A percentile compares a stretch with the other conserved stretches of the same genome.
phyloP scores from a whole-genome alignment of 2,888 invertebrate species.

The Noctua fimbriata region DNA sequence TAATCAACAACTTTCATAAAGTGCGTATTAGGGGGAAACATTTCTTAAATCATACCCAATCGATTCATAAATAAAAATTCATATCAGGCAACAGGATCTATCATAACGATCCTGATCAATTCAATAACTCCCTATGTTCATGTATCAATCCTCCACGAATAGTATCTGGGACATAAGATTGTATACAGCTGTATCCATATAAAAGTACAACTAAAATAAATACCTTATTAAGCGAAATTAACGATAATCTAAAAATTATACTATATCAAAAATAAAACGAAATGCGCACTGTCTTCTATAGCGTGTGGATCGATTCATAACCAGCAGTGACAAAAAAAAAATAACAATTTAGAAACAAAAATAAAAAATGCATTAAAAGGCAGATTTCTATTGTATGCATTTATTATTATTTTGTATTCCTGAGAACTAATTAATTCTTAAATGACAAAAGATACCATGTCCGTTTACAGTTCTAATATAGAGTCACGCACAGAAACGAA shows the following conservation, averaged over 20 bases:
- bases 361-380: slow-evolving; percentile 87
- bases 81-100: slow-evolving; percentile 71
- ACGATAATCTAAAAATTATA: slow-evolving; percentile 85
- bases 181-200: slow-evolving; percentile 90
- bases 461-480: slow-evolving; percentile 67
- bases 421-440: slow-evolving; percentile 74
- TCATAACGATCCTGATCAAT: slow-evolving; percentile 65
- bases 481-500: slow-evolving; percentile 69
- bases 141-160: slow-evolving; percentile 70
- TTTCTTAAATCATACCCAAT: slow-evolving; percentile 70
- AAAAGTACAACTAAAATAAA: slow-evolving; percentile 90
- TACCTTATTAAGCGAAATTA: slow-evolving; percentile 88
- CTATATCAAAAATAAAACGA: slow-evolving; percentile 80
- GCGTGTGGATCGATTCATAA: slow-evolving; percentile 66
- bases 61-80: slow-evolving; percentile 76
- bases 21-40: slow-evolving; percentile 76
- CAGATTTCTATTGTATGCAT: slow-evolving; percentile 84
- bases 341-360: slow-evolving; percentile 76
- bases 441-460: slow-evolving; percentile 71
- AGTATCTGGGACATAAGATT: slow-evolving; percentile 76
- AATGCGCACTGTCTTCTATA: slow-evolving; percentile 82
- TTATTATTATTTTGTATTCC: slow-evolving; percentile 78
- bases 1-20: slow-evolving; percentile 83
- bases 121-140: slow-evolving; percentile 61
- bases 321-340: slow-evolving; percentile 66